Evolutionary conservation across 2,113 vertebrate genomes (phyloP), one percentile per base, ranked within the genome.

Genomic region (Psittacula cyanocephala): DNA sequence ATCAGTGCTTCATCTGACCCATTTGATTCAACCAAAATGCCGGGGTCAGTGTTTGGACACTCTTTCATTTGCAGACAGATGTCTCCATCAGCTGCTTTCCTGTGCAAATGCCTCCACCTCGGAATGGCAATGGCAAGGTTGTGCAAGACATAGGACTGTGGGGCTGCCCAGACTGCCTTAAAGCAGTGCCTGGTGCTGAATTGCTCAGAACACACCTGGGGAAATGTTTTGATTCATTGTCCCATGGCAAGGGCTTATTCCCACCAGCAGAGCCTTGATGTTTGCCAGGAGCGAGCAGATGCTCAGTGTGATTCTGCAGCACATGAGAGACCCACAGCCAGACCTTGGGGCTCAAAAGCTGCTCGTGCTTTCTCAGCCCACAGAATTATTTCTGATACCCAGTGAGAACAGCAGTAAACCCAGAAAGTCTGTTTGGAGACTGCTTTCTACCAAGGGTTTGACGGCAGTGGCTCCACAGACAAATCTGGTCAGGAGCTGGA

Each of bases 1-100:
- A 81, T 95, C 95, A 97, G 90, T 33, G 4, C 94, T 91, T 97
- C 85, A 79, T 88, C 75, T 95, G 88, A 60, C 81, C 95, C 84
- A 3, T 69, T 69, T 78, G 92, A 47, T 50, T 93, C 57, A 12
- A 39, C 89, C 57, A 37, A 63, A 69, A 46, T 25, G 20, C 93
- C 96, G 94, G 90, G 87, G 71, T 11, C 37, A 5, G 33, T 69
- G 46, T 89, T 70, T 55, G 82, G 86, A 76, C 65, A 9, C 69
- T 89, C 70, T 86, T 62, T 94, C 71, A 81, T 95, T 67, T 83
- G 46, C 75, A 72, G 75, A 64, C 91, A 80, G 46, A 69, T 87
- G 95, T 75, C 53, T 93, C 62, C 47, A 78, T 63, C 89, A 33
- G 50, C 91, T 93, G 91, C 92, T 81, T 41, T 84, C 85, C 46